Percentiles rank a stretch among this genome's conserved stretches.
These are phyloP conservation scores for Lerema accius DNA, from an alignment of 1,140 invertebrate species.

Conservation along the genomic window DNA sequence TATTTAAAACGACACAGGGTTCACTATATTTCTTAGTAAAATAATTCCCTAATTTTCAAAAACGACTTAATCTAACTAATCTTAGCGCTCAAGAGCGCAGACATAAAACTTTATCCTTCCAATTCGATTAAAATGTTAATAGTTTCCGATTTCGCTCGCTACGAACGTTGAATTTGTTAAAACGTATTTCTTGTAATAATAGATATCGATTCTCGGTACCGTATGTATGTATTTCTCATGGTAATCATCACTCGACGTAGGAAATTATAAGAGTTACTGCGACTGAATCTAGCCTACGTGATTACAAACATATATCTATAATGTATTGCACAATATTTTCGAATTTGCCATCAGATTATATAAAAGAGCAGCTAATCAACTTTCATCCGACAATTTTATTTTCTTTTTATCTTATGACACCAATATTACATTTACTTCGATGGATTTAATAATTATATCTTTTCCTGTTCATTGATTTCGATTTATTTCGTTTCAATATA, in stretches of 20 bases:
- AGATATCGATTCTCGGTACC: conserved; percentile 15
- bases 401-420: background rate
- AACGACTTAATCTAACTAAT: conserved; percentile 19
- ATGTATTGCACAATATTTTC: conserved; percentile 42
- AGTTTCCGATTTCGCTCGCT: conserved; percentile 30
- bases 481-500: background rate
- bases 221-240: conserved; percentile 20
- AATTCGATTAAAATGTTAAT: conserved; percentile 32
- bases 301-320: conserved; percentile 33
- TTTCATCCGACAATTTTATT: background rate
- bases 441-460: background rate
- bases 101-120: conserved; percentile 29
- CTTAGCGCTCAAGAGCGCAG: conserved; percentile 21
- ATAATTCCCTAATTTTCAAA: conserved; percentile 8
- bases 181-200: conserved; percentile 40
- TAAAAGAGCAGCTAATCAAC: background rate
- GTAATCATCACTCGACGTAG: conserved; percentile 26
- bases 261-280: conserved; percentile 16
- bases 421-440: background rate
- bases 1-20: no score
- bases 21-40: background rate
- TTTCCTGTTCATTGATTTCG: background rate
- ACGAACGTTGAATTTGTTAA: conserved; percentile 48
- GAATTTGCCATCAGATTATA: conserved; percentile 14
- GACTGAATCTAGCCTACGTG: conserved; percentile 36